Base-by-base conservation (phyloP, 1,140 invertebrate genomes). In the Euschistus heros region DNA sequence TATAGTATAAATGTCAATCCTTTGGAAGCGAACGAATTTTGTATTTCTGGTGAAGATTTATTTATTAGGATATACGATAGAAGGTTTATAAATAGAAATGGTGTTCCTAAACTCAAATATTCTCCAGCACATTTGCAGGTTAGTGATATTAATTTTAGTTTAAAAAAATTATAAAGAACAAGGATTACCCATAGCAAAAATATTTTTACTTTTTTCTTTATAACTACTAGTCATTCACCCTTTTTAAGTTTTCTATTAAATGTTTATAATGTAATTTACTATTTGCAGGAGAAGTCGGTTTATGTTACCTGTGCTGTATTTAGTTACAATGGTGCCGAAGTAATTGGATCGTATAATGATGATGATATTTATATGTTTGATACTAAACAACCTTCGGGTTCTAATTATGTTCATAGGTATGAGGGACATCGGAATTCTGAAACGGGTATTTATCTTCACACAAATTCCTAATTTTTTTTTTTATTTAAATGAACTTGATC, bases 321-420 rank as follows among this genome's bases (percentile, higher is more conserved):
- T 75, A 96, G 92, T 78, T 84, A 94, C 76, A 88, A 92, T 76
- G 93, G 94, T 50, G 81, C 84, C 66, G 91, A 96, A 78, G 87
- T 98, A 66, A 75, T 98, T 17, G 92, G 88, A 4, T 90, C 91
- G 0, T 97, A 95, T 75, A 95, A 91, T 76, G 91, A 97, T 77
- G 92, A 94, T 65, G 87, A 93, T 73, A 91, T 98, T 70, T 97
- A 94, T 78, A 75, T 95, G 24, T 97, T 94, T 74, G 86, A 94
- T 76, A 80, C 82, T n/a, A 77, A 68, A 67, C 76, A 76, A 70
- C 77, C 80, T 62, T 76, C 79, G 66, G 74, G 73, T 24, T 78
- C 81, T 52, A 81, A 86, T 70, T 87, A 80, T 74, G 78, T 84
- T 10, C 87, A 93, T 72, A 80, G 77, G 67, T 97, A 95, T 72